These are phyloP conservation scores for Grammomys surdaster DNA, from an alignment of 2,113 vertebrate genomes.

Conservation along the genomic window DNA sequence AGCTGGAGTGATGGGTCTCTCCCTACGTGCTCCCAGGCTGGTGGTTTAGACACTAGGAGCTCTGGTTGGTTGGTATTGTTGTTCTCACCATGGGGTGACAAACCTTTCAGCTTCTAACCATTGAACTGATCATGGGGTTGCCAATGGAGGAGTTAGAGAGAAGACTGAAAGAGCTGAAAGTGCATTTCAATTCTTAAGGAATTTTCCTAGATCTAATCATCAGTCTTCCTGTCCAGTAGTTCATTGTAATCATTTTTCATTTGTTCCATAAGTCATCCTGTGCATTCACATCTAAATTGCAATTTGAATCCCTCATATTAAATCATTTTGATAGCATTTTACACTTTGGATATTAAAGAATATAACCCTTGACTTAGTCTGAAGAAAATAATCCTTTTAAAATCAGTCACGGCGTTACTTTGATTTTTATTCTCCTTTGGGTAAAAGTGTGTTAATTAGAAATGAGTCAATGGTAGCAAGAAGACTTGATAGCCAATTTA, in stretches of 20 bases:
- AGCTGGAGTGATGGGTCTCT: no score
- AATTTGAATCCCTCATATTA: slow-evolving; percentile 38
- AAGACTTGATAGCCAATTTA: slow-evolving; percentile 68
- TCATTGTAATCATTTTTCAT: slow-evolving; percentile 48
- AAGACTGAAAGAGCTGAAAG: no score
- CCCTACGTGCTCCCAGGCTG: no score
- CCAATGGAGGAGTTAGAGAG: no score
- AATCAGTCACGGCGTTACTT: slow-evolving; percentile 35
- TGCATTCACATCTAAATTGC: slow-evolving; percentile 56
- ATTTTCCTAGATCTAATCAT: neutral
- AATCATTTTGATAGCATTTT: slow-evolving; percentile 57
- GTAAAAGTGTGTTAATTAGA: slow-evolving; percentile 78
- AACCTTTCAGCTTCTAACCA: no score
- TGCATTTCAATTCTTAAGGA: no score
- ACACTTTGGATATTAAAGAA: slow-evolving; percentile 68
- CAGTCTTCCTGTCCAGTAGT: neutral
- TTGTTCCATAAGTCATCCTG: neutral
- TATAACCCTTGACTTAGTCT: slow-evolving; percentile 50
- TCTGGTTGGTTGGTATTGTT: no score
- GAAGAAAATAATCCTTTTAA: slow-evolving; percentile 60
- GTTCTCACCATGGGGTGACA: no score
- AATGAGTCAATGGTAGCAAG: slow-evolving; percentile 61
- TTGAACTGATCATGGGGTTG: no score
- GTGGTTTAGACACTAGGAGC: no score
- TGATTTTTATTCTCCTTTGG: neutral